Conservation (phyloP, 2,888 invertebrate genomes). For the Sthenelais limicola region DNA sequence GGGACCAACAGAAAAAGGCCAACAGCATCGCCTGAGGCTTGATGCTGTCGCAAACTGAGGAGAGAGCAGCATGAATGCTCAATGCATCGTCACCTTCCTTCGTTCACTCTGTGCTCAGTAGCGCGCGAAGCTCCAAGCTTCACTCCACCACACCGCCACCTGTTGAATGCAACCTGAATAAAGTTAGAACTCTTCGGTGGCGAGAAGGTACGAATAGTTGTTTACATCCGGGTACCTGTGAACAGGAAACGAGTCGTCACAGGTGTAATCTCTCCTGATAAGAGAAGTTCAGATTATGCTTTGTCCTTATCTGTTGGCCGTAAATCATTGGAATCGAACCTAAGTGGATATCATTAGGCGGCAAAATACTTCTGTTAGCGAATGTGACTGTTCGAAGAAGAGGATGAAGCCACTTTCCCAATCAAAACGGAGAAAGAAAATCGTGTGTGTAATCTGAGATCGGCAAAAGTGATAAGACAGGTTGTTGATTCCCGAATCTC, state of each 20-base stretch:
- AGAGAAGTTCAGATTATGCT: conserved; percentile 38
- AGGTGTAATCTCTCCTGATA: conserved; percentile 39
- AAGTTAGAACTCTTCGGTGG: conserved; percentile 16
- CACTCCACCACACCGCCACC: too few relatives aligned
- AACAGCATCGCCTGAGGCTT: too few relatives aligned
- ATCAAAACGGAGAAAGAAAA: conserved; percentile 26
- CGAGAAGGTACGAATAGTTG: conserved; percentile 24
- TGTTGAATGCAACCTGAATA: conserved; percentile 32
- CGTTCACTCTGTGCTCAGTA: too few relatives aligned
- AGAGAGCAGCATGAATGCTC: too few relatives aligned
- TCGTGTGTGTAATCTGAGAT: conserved; percentile 29
- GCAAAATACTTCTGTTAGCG: background rate
- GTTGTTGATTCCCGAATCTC: conserved; percentile 6
- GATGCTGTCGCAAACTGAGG: too few relatives aligned
- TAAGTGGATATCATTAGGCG: background rate
- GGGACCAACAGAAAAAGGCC: too few relatives aligned
- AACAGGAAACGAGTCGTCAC: conserved; percentile 40
- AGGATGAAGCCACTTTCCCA: conserved; percentile 13
- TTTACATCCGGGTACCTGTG: conserved; percentile 40
- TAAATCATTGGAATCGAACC: background rate
- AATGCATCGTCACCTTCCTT: too few relatives aligned
- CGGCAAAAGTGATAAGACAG: background rate
- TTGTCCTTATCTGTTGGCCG: conserved; percentile 30
- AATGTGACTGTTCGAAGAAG: background rate
- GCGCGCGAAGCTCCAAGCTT: too few relatives aligned